Evolutionary conservation across 1,140 invertebrate genomes (phyloP).

Genomic region (Pogonomyrmex barbatus): DNA sequence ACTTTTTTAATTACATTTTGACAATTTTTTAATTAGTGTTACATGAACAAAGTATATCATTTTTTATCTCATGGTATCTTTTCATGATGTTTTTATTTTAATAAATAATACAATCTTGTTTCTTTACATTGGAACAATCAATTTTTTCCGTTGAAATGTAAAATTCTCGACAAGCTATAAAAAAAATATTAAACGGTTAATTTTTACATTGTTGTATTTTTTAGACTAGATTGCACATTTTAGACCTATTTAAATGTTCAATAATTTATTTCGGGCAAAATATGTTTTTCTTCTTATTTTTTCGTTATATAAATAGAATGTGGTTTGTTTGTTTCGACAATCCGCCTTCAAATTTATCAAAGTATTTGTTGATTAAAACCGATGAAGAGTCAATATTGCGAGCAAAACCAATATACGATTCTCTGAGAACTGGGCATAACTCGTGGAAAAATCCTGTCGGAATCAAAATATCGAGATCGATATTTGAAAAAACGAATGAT

Average conservation of each 20-base stretch:
- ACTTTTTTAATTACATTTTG: neutral
- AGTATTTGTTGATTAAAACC: conserved; percentile 2
- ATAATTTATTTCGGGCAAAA: neutral
- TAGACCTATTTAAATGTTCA: neutral
- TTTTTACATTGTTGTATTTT: neutral
- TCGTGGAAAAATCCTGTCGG: conserved; percentile 27
- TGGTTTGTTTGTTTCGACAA: neutral
- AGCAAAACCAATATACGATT: conserved; percentile 33
- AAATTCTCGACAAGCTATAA: neutral
- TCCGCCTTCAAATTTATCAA: neutral
- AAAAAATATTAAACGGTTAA: neutral
- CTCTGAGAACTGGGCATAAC: neutral
- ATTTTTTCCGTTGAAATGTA: conserved; percentile 2
- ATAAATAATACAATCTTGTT: neutral
- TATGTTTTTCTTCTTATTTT: neutral
- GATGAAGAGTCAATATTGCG: conserved; percentile 5
- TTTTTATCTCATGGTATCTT: neutral
- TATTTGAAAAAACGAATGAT: conserved; percentile 51
- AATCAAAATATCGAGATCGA: conserved; percentile 50
- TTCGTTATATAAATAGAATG: neutral
- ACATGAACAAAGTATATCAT: neutral
- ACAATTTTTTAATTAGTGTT: neutral
- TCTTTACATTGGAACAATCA: neutral
- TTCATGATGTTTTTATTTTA: neutral
- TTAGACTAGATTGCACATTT: neutral